Percentiles rank a stretch among this genome's conserved stretches.
These are phyloP conservation scores for Antedon mediterranea DNA, from an alignment of 53 echinoderm and acorn worm species.

Conservation along the genomic window DNA sequence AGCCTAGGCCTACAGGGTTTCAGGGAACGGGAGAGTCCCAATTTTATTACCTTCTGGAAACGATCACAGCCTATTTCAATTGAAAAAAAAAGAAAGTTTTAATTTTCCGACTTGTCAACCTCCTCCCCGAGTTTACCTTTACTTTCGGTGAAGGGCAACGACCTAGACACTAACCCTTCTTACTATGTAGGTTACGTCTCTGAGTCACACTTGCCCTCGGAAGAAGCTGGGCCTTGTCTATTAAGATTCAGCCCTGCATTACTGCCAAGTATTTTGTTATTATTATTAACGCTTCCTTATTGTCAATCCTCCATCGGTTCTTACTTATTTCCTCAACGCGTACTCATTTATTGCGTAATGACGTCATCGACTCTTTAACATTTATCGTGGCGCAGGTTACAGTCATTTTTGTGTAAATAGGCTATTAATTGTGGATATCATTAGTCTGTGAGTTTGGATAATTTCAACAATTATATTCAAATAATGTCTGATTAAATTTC, in stretches of 20 bases:
- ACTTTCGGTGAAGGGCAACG: neutral
- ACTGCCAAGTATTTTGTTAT: neutral
- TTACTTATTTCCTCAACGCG: neutral
- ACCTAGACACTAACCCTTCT: neutral
- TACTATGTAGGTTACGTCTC: neutral
- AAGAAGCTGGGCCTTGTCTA: neutral
- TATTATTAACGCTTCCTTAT: neutral
- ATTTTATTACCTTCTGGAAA: no score
- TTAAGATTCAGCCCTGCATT: neutral
- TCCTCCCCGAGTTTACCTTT: no score
- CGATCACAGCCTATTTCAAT: no score
- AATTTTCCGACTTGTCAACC: no score
- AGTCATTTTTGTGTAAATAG: neutral
- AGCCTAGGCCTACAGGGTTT: no score
- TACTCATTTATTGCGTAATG: neutral
- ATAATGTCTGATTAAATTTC: no score
- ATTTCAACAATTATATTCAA: no score
- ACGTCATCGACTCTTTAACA: neutral
- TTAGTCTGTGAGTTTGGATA: no score
- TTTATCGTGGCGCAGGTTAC: neutral
- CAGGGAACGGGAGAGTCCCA: no score
- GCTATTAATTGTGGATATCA: no score
- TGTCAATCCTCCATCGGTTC: neutral
- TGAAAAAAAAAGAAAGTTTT: no score
- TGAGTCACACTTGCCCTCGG: neutral